Evolutionary conservation across 2,797 vertebrate genomes (phyloP).

Genomic region (Phrynocephalus forsythii): DNA sequence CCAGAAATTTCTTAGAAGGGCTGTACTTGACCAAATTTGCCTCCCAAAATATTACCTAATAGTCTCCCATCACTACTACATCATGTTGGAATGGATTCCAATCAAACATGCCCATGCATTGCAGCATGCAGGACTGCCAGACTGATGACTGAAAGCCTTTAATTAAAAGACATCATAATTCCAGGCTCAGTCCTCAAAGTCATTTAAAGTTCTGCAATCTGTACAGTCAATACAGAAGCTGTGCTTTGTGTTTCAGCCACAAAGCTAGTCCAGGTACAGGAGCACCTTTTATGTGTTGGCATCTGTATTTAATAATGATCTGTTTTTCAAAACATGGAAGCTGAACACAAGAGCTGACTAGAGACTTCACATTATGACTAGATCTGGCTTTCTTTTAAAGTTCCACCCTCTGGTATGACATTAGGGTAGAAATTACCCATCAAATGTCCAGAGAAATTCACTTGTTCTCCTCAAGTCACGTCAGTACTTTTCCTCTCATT

Average conservation of each 20-base stretch:
- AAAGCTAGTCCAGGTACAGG: neutral
- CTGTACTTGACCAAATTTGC: too few relatives aligned
- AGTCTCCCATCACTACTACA: too few relatives aligned
- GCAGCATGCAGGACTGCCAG: neutral
- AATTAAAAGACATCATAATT: conserved; percentile 19
- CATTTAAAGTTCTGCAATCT: conserved; percentile 12
- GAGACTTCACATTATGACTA: neutral
- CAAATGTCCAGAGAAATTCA: neutral
- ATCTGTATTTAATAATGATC: neutral
- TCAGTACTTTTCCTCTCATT: neutral
- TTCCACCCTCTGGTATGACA: neutral
- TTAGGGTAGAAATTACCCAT: neutral
- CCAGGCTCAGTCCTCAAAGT: neutral
- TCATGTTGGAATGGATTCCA: neutral
- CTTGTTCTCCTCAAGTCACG: neutral
- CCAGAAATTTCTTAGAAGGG: too few relatives aligned
- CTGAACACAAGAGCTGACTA: neutral
- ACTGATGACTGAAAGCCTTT: conserved; percentile 16
- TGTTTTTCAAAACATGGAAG: neutral
- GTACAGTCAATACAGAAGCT: conserved; percentile 8
- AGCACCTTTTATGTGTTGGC: neutral
- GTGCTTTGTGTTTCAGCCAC: neutral
- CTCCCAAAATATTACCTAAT: too few relatives aligned
- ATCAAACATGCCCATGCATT: neutral
- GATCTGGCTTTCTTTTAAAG: neutral